Evolutionary conservation across 2,113 vertebrate genomes (phyloP), one percentile per base, ranked within the genome.

Genomic region (Macroglossus sobrinus): DNA sequence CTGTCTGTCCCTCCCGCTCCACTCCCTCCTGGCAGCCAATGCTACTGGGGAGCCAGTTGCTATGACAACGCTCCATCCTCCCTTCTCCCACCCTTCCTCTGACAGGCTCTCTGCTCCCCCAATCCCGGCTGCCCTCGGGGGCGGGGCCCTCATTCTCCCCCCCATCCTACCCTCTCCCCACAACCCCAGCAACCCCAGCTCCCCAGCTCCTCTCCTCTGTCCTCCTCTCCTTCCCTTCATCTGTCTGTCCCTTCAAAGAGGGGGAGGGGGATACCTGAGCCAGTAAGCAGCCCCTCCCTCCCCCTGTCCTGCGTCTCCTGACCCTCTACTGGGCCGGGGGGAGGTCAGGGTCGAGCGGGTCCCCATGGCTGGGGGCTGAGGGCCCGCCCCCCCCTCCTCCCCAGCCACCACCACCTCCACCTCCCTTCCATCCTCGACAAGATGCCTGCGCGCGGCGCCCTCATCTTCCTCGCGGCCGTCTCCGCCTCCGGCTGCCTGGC

Each of bases 401-500:
- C 92, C 92, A 90, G 93, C 93, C 93, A 59, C 95, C 95, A 89
- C 86, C 95, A 75, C 93, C 80, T 91, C 89, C 95, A 88, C 87
- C 95, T 94, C 91, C 82, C 82, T 95, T 80, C 92, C 91, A 91
- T 97, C 97, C 97, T 91, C 93, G 94, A 93, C 97, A 97, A 96
- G 96, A 97, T 97, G 97, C 97, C 97, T 97, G 97, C 91, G 59
- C 97, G 97, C 24, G 84, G 97, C 63, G 96, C 97, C 72, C 72
- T 97, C 96, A 92, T 97, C 97, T 90, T 97, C 93, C 96, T 96
- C 87, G 96, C 96, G 94, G 98, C 97, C 91, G 93, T 97, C 95
- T 97, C 97, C 50, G 95, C 94, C 97, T 97, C 95, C 55, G 96
- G 98, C 98, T 98, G 98, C 89, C 98, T 99, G 95, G 99, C 99